phyloP scores from a whole-genome alignment of 2,113 vertebrate species.

The Sminthopsis crassicaudata region DNA sequence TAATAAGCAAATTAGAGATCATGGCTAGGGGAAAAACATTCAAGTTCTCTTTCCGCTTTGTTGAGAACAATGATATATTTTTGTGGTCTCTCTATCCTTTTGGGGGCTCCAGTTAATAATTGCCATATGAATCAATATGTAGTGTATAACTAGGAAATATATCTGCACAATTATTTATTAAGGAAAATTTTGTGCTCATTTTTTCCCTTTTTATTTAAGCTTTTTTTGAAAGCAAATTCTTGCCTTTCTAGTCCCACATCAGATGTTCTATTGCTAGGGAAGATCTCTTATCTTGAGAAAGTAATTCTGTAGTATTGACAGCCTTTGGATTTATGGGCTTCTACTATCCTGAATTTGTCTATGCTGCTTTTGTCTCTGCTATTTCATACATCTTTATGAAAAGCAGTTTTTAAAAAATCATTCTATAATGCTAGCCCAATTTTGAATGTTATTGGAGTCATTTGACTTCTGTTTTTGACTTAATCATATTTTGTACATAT shows the following conservation, averaged over 20 bases:
- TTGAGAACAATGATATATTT: conserved; percentile 87
- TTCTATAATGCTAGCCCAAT: conserved; percentile 59
- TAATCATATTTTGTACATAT: conserved; percentile 57
- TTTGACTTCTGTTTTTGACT: conserved; percentile 74
- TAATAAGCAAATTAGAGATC: conserved; percentile 97
- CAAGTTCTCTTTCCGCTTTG: conserved; percentile 88
- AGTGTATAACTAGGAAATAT: conserved; percentile 80
- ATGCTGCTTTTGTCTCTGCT: conserved; percentile 53
- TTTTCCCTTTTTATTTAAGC: conserved; percentile 73
- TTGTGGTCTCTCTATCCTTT: conserved; percentile 86
- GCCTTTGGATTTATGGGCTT: conserved; percentile 66
- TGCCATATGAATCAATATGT: conserved; percentile 78
- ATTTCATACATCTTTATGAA: conserved; percentile 42
- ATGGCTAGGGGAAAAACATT: conserved; percentile 87
- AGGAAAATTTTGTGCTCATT: conserved; percentile 75
- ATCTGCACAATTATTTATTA: conserved; percentile 85
- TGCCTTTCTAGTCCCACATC: conserved; percentile 63
- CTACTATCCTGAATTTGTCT: conserved; percentile 67
- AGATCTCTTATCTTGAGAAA: conserved; percentile 72
- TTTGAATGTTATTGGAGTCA: conserved; percentile 67
- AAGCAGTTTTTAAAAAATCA: conserved; percentile 63
- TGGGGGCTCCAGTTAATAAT: conserved; percentile 80
- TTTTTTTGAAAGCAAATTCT: conserved; percentile 78
- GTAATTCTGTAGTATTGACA: conserved; percentile 53
- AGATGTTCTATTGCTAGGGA: conserved; percentile 62